phyloP scores from a whole-genome alignment of 2,797 vertebrate genomes.

The Sebastes matsubarae region DNA sequence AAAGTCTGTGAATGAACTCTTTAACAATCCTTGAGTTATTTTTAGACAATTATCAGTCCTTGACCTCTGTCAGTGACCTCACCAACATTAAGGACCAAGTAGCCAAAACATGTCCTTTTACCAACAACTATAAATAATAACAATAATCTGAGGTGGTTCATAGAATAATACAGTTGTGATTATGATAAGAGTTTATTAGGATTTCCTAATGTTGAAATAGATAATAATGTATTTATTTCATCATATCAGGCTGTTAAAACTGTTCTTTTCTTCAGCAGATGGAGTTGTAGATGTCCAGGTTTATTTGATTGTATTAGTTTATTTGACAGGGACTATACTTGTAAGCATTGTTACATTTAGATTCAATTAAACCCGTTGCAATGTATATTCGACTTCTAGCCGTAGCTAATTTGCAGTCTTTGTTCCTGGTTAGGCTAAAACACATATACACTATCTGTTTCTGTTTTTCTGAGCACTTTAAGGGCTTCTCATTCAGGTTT shows the following conservation, averaged over 20 bases:
- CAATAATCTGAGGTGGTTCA: not conserved
- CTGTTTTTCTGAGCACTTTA: too few species aligned
- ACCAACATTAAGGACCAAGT: not conserved
- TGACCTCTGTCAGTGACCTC: not conserved
- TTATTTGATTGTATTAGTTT: too few species aligned
- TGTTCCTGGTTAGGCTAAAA: too few species aligned
- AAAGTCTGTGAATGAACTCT: not conserved
- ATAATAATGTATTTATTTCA: not conserved
- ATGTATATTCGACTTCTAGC: too few species aligned
- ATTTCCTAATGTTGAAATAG: not conserved
- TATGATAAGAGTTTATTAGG: not conserved
- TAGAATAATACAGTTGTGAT: not conserved
- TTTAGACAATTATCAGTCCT: not conserved
- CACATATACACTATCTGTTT: too few species aligned
- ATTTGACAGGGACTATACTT: too few species aligned
- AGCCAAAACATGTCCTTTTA: not conserved
- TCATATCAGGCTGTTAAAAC: not conserved
- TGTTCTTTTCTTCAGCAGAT: not conserved
- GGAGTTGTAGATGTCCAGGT: too few species aligned
- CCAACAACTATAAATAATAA: not conserved
- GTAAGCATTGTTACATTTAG: too few species aligned
- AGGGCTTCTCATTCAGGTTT: not conserved
- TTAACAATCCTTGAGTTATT: not conserved
- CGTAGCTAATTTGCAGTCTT: too few species aligned
- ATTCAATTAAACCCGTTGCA: too few species aligned